Conservation (phyloP, 2,888 invertebrate species). For the Dolichomitus sp. region DNA sequence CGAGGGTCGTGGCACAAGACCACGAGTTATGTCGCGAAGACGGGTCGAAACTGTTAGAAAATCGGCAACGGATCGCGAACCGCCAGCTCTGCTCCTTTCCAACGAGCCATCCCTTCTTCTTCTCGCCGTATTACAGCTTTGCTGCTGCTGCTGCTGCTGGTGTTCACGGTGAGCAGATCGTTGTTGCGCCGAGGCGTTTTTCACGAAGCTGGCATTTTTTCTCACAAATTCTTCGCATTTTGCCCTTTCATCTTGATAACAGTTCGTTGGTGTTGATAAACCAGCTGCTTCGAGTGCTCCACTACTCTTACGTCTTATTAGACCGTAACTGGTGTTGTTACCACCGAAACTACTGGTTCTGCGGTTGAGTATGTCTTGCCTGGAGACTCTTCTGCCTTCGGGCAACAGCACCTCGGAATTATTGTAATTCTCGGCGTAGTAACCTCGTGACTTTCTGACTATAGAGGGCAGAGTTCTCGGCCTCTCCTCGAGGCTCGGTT, state of each 20-base stretch:
- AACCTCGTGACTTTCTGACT: constrained; percentile 70
- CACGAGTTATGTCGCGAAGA: constrained; percentile 70
- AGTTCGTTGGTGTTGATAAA: constrained; percentile 25
- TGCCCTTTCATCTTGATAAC: constrained; percentile 50
- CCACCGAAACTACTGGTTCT: constrained; percentile 69
- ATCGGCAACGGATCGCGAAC: constrained; percentile 77
- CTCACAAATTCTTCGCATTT: constrained; percentile 60
- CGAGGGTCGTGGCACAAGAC: constrained; percentile 79
- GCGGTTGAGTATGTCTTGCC: constrained; percentile 81
- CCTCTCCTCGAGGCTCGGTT: constrained; percentile 67
- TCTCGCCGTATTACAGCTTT: constrained; percentile 65
- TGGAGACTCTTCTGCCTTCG: constrained; percentile 75
- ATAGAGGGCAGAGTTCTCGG: constrained; percentile 79
- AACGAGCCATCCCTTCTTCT: constrained; percentile 69
- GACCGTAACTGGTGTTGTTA: constrained; percentile 49
- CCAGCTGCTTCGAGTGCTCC: constrained; percentile 60
- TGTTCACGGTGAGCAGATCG: constrained; percentile 53
- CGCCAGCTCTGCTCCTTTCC: constrained; percentile 70
- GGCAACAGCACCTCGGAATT: constrained; percentile 30
- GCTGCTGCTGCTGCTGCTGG: constrained; percentile 24
- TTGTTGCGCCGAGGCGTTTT: constrained; percentile 66
- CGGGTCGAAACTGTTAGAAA: constrained; percentile 73
- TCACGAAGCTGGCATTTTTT: constrained; percentile 70
- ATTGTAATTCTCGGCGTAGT: constrained; percentile 38
- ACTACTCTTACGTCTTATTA: constrained; percentile 68